phyloP scores from a whole-genome alignment of 2,797 vertebrate genomes.

The Sebastes iracundus region DNA sequence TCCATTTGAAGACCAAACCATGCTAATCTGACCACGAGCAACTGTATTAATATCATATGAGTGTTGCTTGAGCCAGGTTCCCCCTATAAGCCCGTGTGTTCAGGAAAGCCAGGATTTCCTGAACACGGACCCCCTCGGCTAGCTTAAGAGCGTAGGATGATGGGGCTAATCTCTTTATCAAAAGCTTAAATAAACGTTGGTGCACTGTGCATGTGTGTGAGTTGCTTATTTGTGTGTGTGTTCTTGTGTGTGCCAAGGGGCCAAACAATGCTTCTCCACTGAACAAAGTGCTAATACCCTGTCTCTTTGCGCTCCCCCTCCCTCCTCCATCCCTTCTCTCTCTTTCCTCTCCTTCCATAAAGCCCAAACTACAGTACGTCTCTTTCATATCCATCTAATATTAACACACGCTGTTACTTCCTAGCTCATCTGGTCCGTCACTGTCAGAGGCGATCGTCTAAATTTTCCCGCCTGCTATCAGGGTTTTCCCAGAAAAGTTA shows the following conservation, averaged over 20 bases:
- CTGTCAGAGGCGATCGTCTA: conserved; percentile 47
- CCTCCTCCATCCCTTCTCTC: conserved; percentile 1
- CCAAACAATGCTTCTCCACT: conserved; percentile 65
- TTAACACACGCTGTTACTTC: neutral
- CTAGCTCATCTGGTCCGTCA: neutral
- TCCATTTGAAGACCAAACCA: neutral
- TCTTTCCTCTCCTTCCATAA: neutral
- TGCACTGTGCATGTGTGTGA: conserved; percentile 44
- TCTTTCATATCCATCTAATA: neutral
- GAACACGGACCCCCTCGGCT: conserved; percentile 72
- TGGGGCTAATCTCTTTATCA: conserved; percentile 86
- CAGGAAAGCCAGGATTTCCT: conserved; percentile 80
- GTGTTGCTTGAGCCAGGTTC: conserved; percentile 47
- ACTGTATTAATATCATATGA: conserved; percentile 32
- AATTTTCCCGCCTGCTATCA: conserved; percentile 53
- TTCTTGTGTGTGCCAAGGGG: conserved; percentile 50
- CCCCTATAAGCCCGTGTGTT: conserved; percentile 51
- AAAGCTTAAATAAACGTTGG: conserved; percentile 82
- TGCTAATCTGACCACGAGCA: conserved; percentile 27
- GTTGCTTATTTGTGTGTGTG: conserved; percentile 32
- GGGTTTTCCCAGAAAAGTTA: conserved; percentile 57
- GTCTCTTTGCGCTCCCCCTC: conserved; percentile 57
- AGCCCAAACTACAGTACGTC: neutral
- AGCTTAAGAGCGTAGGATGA: conserved; percentile 73
- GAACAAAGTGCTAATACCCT: conserved; percentile 72